Evolutionary conservation across 1,140 invertebrate genomes (phyloP), one percentile per base, ranked within the genome.

Genomic region (Brachionus koreanus): DNA sequence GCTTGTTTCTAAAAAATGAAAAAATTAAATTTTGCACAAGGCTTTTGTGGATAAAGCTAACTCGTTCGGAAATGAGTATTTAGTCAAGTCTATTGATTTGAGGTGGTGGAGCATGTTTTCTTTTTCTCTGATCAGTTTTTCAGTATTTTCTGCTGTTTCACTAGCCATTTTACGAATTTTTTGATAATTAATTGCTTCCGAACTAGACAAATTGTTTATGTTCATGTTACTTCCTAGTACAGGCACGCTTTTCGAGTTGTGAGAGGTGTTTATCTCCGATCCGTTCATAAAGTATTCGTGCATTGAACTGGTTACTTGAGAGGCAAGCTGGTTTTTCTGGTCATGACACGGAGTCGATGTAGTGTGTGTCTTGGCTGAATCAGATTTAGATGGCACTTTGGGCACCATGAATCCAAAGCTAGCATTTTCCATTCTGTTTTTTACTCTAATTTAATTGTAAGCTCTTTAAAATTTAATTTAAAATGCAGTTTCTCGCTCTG

Each of bases 61-160:
- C 69, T 79, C 76, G 33, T 79, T 79, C 5, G 76, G 76, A 65
- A 79, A 61, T 25, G 49, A 61, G 25, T 61, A 79, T 79, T 79
- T 79, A 10, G 33, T 19, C 49, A 79, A 79, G 61, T 79, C 76
- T 10, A 79, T 79, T 42, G 76, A 79, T 6, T 65, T 57, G 0
- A 79, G 25, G 39, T 79, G 76, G 7, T 79, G 29, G 43, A 79
- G 76, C 33, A 79, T 79, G 9, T 79, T 65, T 25, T 79, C 76
- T 79, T 79, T 79, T 57, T 42, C 23, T 39, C 39, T 39, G n/a
- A 79, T 23, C 25, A 61, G 3, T 33, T 46, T 46, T 25, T 77
- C 75, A 12, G n/a, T 46, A 35, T 23, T 39, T 39, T 74, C 42
- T 12, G 69, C 69, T 25, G 3, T 4, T 57, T 79, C 76, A 9